Evolutionary conservation across 2,797 vertebrate genomes (phyloP).

Genomic region (Chaunax sp.): DNA sequence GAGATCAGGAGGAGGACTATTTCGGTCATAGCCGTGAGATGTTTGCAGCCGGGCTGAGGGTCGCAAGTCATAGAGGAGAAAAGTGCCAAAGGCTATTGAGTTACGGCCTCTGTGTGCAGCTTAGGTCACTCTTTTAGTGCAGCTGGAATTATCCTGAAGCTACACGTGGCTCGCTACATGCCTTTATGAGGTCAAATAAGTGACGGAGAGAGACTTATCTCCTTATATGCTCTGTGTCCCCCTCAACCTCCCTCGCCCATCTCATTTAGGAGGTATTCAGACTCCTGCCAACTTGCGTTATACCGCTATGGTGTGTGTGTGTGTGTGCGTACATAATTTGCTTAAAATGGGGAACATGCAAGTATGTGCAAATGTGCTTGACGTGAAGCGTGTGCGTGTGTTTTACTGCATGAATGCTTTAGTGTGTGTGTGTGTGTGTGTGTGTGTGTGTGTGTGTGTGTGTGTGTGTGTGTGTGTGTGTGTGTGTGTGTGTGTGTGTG

Average conservation of each 20-base stretch:
- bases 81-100: conserved; percentile 42
- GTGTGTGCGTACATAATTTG: neutral
- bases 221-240: conserved; percentile 8
- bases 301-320: no score
- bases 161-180: conserved; percentile 27
- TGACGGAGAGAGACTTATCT: conserved; percentile 25
- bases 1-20: neutral
- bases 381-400: conserved; percentile 1
- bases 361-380: conserved; percentile 11
- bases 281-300: conserved; percentile 37
- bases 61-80: conserved; percentile 27
- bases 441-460: conserved; percentile 4
- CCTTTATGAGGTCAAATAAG: conserved; percentile 61
- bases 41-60: conserved; percentile 4
- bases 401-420: conserved; percentile 4
- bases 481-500: conserved; percentile 8
- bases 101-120: conserved; percentile 34
- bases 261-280: conserved; percentile 42
- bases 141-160: conserved; percentile 53
- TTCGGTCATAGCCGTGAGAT: conserved; percentile 7
- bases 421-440: neutral
- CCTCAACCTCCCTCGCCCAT: neutral
- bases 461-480: conserved; percentile 2
- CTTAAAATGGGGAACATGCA: neutral
- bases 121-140: conserved; percentile 41